A percentile compares a stretch with the other conserved stretches of the same genome.
Conservation (phyloP, 2,797 vertebrate genomes). For the Xenops minutus region DNA sequence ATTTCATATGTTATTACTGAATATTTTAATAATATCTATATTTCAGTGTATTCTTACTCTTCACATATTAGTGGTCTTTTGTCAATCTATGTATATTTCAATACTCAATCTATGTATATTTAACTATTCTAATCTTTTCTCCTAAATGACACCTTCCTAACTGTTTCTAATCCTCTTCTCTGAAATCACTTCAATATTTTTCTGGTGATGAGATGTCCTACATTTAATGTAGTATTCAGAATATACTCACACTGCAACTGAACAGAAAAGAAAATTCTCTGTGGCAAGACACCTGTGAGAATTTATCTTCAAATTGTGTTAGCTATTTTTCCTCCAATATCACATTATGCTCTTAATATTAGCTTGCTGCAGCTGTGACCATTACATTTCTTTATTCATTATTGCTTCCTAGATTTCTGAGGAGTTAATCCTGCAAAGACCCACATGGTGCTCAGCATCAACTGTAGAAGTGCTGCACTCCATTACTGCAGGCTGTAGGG, state of each 20-base stretch:
- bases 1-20: not conserved
- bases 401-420: not conserved
- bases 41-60: not conserved
- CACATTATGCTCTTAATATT: fast-evolving
- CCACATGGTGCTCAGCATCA: fast-evolving
- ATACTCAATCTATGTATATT: not conserved
- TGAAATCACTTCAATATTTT: not conserved
- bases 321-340: not conserved
- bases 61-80: not conserved
- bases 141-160: not conserved
- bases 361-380: not conserved
- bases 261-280: not conserved
- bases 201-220: not conserved
- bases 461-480: not conserved
- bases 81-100: too few relatives aligned
- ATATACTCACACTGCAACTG: not conserved
- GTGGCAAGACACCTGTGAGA: not conserved
- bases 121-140: not conserved
- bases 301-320: not conserved
- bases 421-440: not conserved
- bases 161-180: not conserved
- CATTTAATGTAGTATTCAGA: not conserved
- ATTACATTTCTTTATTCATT: not conserved
- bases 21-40: not conserved
- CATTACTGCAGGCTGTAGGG: fast-evolving